Conservation (phyloP, 1,140 invertebrate species). For the Drosophila nasuta region DNA sequence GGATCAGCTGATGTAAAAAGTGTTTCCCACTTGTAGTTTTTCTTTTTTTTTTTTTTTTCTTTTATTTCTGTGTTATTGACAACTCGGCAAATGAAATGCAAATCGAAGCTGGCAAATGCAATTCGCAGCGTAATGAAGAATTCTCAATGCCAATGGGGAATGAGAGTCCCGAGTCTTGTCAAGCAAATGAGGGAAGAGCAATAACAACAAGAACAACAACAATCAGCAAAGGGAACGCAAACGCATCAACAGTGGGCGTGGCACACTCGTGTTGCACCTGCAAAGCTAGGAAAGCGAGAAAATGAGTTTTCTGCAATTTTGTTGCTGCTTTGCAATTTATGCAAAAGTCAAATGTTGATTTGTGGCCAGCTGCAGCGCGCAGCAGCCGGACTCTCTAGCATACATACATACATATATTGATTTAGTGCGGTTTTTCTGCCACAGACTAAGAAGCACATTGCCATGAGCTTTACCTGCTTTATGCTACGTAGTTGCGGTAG, state of each 20-base stretch:
- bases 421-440: slow-evolving; percentile 62
- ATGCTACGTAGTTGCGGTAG: slow-evolving; percentile 2
- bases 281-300: slow-evolving; percentile 72
- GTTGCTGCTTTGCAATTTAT: slow-evolving; percentile 80
- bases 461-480: background rate
- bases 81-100: slow-evolving; percentile 67
- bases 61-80: slow-evolving; percentile 24
- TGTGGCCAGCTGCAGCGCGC: slow-evolving; percentile 42
- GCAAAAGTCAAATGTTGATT: slow-evolving; percentile 83
- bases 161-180: slow-evolving; percentile 12
- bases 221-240: slow-evolving; percentile 1
- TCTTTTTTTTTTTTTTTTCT: slow-evolving; percentile 7
- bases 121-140: slow-evolving; percentile 45
- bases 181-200: slow-evolving; percentile 61
- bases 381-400: slow-evolving; percentile 9
- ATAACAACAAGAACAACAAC: slow-evolving; percentile 50
- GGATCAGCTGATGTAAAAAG: slow-evolving; percentile 6
- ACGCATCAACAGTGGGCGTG: slow-evolving; percentile 27
- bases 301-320: slow-evolving; percentile 78
- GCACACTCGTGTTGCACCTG: slow-evolving; percentile 50
- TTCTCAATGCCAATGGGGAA: slow-evolving; percentile 20
- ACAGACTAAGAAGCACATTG: background rate
- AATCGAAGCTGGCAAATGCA: slow-evolving; percentile 61
- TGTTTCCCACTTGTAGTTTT: background rate
- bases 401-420: slow-evolving; percentile 60